These are phyloP conservation scores for Cygnus atratus DNA, from an alignment of 2,113 vertebrate genomes.

Conservation along the genomic window DNA sequence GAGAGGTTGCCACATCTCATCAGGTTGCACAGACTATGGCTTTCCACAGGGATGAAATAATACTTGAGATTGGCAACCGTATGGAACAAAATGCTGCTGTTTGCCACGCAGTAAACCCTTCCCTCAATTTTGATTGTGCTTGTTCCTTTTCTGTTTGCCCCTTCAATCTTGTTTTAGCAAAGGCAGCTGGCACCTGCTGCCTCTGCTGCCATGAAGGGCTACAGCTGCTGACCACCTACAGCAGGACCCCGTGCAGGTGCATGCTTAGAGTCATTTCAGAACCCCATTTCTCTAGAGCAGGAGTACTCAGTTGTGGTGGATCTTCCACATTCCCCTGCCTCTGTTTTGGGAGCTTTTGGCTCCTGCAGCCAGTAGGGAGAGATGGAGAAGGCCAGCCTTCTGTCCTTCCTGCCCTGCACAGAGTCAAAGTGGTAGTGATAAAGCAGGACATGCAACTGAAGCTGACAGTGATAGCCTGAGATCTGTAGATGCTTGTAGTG, in stretches of 20 bases:
- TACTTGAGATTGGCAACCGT: neutral
- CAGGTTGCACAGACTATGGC: neutral
- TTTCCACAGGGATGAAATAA: neutral
- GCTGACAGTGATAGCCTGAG: neutral
- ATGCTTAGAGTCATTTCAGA: neutral
- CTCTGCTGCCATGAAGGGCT: neutral
- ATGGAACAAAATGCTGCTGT: neutral
- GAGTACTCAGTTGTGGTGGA: neutral
- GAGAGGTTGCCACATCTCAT: neutral
- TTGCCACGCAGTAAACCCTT: neutral
- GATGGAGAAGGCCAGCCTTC: neutral
- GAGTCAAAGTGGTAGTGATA: neutral
- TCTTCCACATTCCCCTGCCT: fast-evolving
- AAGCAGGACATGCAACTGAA: neutral
- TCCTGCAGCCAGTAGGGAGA: neutral
- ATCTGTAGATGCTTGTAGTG: fast-evolving
- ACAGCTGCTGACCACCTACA: neutral
- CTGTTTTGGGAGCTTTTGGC: neutral
- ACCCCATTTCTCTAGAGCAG: neutral
- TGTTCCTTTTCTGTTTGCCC: neutral
- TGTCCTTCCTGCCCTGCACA: neutral
- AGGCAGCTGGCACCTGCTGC: neutral
- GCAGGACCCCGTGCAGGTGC: neutral
- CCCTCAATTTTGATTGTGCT: neutral
- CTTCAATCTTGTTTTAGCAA: neutral